Base-by-base conservation (phyloP, 2,888 invertebrate species). In the Acanthococcus lagerstroemiae region DNA sequence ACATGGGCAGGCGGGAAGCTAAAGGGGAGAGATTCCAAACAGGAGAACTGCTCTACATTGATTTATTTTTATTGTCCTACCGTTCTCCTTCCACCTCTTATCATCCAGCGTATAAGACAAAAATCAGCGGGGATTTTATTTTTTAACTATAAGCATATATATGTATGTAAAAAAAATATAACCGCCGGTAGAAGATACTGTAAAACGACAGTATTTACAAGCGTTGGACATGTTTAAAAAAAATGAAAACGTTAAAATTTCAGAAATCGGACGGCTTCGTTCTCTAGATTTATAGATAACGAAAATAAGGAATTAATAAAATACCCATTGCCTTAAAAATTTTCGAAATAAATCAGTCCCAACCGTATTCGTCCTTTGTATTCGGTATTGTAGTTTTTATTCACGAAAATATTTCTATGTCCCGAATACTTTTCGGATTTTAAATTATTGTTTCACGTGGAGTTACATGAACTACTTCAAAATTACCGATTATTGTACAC, bases 51-150 rank as follows among this genome's bases (percentile, higher is more conserved):
- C 52, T 63, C 63, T 63, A 63, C 63, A 22, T 63, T 63, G 63
- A 63, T 63, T 63, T 63, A 63, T 63, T 63, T 63, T 52, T 63
- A 63, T 63, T 63, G 52, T 54, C 63, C 12, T 54, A 54, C 30
- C 21, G 19, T 52, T 30, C 50, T 27, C 63, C 54, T 50, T 63
- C 30, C 37, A 21, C 1, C 5, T 22, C 7, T 22, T 52, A 19
- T 52, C 44, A 37, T 48, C 27, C 27, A 52, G 19, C 50, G 6
- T 52, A 22, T 24, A 61, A 61, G 60, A 63, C 63, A 52, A 63
- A 63, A 54, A 63, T 63, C 63, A 63, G 63, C 63, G 44, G 63
- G 61, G 24, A 52, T 63, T 63, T 61, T 25, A 30, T 27, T 61
- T 52, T 50, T 61, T 50, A 27, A n/a, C 27, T 27, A 15, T 21